Evolutionary conservation across 2,797 vertebrate species (phyloP), one percentile per base, ranked within the genome.

Genomic region (Falco biarmicus): DNA sequence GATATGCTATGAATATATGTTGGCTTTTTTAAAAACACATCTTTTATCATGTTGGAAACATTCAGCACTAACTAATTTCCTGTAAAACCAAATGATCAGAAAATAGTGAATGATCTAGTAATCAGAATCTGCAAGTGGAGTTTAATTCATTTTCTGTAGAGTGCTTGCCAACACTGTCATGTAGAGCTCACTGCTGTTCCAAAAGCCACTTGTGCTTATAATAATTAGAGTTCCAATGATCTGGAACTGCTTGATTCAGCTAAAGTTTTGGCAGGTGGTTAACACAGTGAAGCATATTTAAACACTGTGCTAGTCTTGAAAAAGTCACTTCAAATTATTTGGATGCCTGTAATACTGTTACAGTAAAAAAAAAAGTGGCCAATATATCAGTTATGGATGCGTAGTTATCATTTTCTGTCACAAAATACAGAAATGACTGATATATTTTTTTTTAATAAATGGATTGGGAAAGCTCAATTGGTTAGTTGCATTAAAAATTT

Each of bases 161-260:
- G 80, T 10, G 37, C 76, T 95, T 95, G 96, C 96, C 97, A 97
- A 37, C 79, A 14, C 90, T 89, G 90, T 41, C 87, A 51, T 94
- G 94, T 86, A 93, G 92, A 92, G 87, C 93, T 92, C 39, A 4
- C 93, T 97, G 91, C 96, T 95, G 82, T 92, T 97, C 94, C 93
- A 91, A 88, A 95, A 96, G 85, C 93, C 91, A 93, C 93, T 96
- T 81, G 94, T 94, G 96, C 94, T 95, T 82, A 69, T 90, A 93
- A 95, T 95, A 96, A 97, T 96, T 96, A 97, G 73, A 89, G 74
- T 94, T 94, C 96, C 97, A 96, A 93, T 97, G 96, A 90, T 94
- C 96, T 98, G 97, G 96, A 97, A 97, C 96, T 94, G 95, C 96
- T 94, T 82, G 95, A 96, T 97, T 97, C 96, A 96, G 97, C 97